Base-by-base conservation (phyloP, 2,888 invertebrate genomes). In the Proisotoma minuta region DNA sequence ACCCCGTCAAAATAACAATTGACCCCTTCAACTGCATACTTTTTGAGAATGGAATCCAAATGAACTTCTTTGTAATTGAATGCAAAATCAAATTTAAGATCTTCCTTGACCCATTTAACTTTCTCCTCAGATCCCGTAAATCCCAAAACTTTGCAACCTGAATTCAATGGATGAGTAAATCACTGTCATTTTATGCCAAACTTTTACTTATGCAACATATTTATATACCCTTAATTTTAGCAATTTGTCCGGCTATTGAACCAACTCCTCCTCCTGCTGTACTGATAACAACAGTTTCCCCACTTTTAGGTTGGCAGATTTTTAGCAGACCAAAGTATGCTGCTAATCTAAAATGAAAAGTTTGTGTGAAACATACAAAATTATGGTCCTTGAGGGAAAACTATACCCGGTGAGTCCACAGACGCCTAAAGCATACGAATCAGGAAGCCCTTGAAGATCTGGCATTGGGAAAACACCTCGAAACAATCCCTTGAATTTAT, bases 1-100 rank as follows among this genome's bases (percentile, higher is more conserved):
- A 88, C 88, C 76, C 88, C 89, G 76, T 89, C 89, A 75, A 88
- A 89, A 74, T 86, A 89, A 74, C 87, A 85, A 75, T 89, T 87
- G 0, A 89, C 78, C 1, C 87, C 87, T n/a, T 85, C 78, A 0
- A 87, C 86, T 12, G 87, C 86, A 57, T 78, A 79, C 76, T 84
- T 78, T 66, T 81, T 82, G 15, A 89, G 77, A 48, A 81, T 82
- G 51, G 79, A 75, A 0, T 76, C 76, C 49, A 86, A 71, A 73
- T 84, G 76, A 5, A 77, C 79, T 1, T 81, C 84, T 77, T 88
- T 89, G 77, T 89, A 89, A 78, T 89, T 89, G 65, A 84, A 85
- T 15, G 83, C 86, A 67, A 79, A 77, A 75, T 89, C 85, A 74
- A 87, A 88, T 3, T 84, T 84, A 1, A 87, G 76, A n/a, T 72